These are phyloP conservation scores for Cheirogaleus medius DNA, from an alignment of 2,113 vertebrate genomes.

Conservation along the genomic window DNA sequence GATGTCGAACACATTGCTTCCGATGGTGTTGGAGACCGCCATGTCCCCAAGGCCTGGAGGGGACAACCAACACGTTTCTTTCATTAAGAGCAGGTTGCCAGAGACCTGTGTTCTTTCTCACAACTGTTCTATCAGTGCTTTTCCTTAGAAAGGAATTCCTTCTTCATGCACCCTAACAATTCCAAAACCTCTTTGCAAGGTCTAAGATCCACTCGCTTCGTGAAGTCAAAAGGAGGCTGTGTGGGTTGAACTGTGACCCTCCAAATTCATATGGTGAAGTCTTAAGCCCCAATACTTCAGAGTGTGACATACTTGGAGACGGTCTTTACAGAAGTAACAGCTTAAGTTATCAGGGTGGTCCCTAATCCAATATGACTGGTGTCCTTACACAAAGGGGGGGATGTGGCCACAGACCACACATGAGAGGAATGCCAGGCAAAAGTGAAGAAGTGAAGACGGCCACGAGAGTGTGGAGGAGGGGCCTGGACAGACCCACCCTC, in stretches of 20 bases:
- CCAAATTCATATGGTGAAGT: neutral
- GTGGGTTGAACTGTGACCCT: neutral
- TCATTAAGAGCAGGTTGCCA: neutral
- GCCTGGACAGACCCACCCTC: neutral
- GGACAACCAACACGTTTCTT: neutral
- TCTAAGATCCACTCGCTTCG: neutral
- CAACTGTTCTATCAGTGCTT: rapidly evolving
- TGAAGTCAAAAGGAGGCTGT: neutral
- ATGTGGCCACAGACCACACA: neutral
- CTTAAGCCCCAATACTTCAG: neutral
- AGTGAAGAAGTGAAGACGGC: rapidly evolving
- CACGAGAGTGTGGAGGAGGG: neutral
- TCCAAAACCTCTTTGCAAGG: neutral
- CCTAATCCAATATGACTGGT: neutral
- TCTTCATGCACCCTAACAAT: neutral
- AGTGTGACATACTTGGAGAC: neutral
- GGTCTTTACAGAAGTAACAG: neutral
- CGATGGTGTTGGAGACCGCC: constrained; percentile 98
- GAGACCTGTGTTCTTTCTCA: neutral
- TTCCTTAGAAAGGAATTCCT: neutral
- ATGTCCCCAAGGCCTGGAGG: constrained; percentile 93
- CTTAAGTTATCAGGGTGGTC: neutral
- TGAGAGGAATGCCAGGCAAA: rapidly evolving
- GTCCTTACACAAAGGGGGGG: neutral
- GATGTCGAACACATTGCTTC: constrained; percentile 98